A percentile compares a stretch with the other conserved stretches of the same genome.
These are phyloP conservation scores for Sarcophaga rosellei DNA, from an alignment of 2,888 invertebrate genomes.

Conservation along the genomic window DNA sequence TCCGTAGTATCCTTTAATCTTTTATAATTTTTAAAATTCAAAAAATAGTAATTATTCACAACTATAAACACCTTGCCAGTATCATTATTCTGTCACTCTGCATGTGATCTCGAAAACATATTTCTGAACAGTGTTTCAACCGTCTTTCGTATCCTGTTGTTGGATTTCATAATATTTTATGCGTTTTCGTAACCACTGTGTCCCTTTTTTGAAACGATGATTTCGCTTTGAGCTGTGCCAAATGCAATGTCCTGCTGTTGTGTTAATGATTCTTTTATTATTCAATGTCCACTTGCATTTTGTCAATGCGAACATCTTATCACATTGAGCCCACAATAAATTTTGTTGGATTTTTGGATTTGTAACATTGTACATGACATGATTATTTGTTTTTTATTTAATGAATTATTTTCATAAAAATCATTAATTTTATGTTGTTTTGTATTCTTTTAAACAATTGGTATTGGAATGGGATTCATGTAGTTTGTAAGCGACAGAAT, in stretches of 20 bases:
- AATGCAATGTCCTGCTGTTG: slow-evolving; percentile 76
- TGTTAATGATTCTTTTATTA: slow-evolving; percentile 73
- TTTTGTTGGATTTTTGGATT: background rate
- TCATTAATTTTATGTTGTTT: slow-evolving; percentile 74
- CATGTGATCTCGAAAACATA: background rate
- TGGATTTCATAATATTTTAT: background rate
- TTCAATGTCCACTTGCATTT: slow-evolving; percentile 76
- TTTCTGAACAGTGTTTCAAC: background rate
- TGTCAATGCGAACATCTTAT: slow-evolving; percentile 72
- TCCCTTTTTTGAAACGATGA: background rate
- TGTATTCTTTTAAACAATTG: slow-evolving; percentile 74
- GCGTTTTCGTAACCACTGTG: background rate
- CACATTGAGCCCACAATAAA: no score
- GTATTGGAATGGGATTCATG: slow-evolving; percentile 9
- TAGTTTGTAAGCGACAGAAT: slow-evolving; percentile 20
- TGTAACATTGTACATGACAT: slow-evolving; percentile 43
- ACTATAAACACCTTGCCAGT: background rate
- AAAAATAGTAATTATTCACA: background rate
- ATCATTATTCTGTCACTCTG: background rate
- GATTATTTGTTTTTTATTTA: slow-evolving; percentile 42
- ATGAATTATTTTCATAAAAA: slow-evolving; percentile 48
- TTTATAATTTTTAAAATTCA: background rate
- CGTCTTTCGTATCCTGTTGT: background rate
- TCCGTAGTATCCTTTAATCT: no score
- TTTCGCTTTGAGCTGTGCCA: slow-evolving; percentile 32